Conservation (phyloP, 2,888 invertebrate genomes). For the Euproctis similis region DNA sequence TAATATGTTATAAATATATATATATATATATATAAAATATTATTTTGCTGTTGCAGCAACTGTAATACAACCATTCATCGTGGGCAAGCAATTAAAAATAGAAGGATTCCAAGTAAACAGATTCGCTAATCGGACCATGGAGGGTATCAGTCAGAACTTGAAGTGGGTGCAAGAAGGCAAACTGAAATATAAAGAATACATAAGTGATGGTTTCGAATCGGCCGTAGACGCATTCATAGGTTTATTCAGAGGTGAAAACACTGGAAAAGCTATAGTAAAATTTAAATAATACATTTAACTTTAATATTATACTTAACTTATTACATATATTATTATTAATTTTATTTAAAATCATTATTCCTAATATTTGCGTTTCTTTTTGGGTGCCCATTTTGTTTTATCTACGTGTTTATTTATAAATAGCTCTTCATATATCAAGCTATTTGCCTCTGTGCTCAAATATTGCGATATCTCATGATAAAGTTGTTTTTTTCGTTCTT, state of each 20-base stretch:
- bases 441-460: slow-evolving; percentile 48
- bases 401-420: slow-evolving; percentile 46
- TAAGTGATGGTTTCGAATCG: slow-evolving; percentile 80
- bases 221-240: slow-evolving; percentile 79
- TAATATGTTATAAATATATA: too few relatives aligned
- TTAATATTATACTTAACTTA: too few relatives aligned
- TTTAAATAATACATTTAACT: too few relatives aligned
- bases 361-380: slow-evolving; percentile 36
- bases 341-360: slow-evolving; percentile 14
- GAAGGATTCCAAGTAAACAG: slow-evolving; percentile 76
- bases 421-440: slow-evolving; percentile 57
- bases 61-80: slow-evolving; percentile 68
- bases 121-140: slow-evolving; percentile 72
- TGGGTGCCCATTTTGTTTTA: slow-evolving; percentile 8
- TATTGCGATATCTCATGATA: slow-evolving; percentile 57
- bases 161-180: slow-evolving; percentile 80
- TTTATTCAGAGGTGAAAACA: slow-evolving; percentile 77
- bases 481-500: slow-evolving; percentile 43
- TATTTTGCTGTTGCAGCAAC: slow-evolving; percentile 34
- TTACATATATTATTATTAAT: slow-evolving; percentile 7
- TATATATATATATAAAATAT: too few relatives aligned
- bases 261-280: slow-evolving; percentile 80
- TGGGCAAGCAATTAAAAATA: slow-evolving; percentile 76
- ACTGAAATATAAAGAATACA: slow-evolving; percentile 78
- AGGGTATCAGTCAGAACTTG: slow-evolving; percentile 77